Conservation (phyloP, 2,113 vertebrate genomes). For the Sphaerodactylus townsendi region DNA sequence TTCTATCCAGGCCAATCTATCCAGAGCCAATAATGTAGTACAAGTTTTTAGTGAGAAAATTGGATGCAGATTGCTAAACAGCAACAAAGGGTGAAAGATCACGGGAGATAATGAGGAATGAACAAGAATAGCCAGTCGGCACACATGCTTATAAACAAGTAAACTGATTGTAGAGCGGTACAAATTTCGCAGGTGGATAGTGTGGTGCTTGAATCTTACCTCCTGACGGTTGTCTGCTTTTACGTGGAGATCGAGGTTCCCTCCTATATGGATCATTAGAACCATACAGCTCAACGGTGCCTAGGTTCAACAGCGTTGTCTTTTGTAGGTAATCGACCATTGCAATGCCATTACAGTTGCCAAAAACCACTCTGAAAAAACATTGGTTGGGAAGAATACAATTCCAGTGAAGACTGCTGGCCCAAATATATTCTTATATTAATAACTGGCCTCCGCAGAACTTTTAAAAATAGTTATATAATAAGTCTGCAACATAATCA, state of each 20-base stretch:
- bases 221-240: conserved; percentile 94
- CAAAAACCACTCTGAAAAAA: conserved; percentile 90
- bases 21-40: not conserved
- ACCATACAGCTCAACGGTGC: conserved; percentile 92
- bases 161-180: not conserved
- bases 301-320: conserved; percentile 91
- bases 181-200: not conserved
- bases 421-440: not conserved
- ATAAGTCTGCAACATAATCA: not conserved
- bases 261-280: conserved; percentile 95
- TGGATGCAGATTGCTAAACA: not conserved
- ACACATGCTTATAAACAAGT: not conserved
- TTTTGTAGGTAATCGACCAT: conserved; percentile 98
- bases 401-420: conserved; percentile 10
- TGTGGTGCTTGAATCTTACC: conserved; percentile 74
- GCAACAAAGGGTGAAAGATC: not conserved
- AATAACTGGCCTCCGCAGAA: not conserved
- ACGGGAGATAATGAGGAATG: not conserved
- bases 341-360: conserved; percentile 95
- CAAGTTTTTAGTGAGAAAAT: not conserved
- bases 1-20: not conserved
- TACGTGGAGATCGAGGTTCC: conserved; percentile 94
- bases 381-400: conserved; percentile 20
- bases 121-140: not conserved
- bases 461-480: not conserved